These are phyloP conservation scores for Neopipo cinnamomea DNA, from an alignment of 2,113 vertebrate species.

Conservation along the genomic window DNA sequence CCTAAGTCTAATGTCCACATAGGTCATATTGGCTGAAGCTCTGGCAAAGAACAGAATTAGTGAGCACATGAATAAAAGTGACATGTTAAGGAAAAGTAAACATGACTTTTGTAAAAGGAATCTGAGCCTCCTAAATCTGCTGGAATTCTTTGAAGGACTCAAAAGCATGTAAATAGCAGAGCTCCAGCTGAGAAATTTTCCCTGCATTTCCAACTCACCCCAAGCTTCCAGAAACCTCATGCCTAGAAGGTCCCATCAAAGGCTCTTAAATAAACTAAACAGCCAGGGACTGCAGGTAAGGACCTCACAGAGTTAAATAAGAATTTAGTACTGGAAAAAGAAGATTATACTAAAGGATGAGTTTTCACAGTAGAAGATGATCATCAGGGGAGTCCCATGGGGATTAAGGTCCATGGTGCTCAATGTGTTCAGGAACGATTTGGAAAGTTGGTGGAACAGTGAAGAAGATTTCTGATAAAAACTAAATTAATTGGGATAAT, in stretches of 20 bases:
- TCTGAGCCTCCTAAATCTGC: slow-evolving; percentile 6
- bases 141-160: slow-evolving; percentile 45
- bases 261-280: slow-evolving; percentile 8
- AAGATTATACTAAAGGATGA: background rate
- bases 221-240: slow-evolving; percentile 41
- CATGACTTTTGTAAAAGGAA: slow-evolving; percentile 19
- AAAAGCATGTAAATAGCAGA: slow-evolving; percentile 29
- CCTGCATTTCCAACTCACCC: slow-evolving; percentile 1
- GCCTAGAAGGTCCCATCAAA: background rate
- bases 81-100: slow-evolving; percentile 26
- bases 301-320: background rate
- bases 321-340: background rate
- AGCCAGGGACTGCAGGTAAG: background rate
- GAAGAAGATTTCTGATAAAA: background rate
- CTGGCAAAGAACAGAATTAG: background rate
- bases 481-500: background rate
- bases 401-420: background rate
- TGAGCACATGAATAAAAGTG: slow-evolving; percentile 23
- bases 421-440: background rate
- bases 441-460: background rate
- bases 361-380: background rate
- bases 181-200: slow-evolving; percentile 34
- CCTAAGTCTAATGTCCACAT: background rate
- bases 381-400: background rate
- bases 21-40: background rate